These are phyloP conservation scores for Heliconius sara DNA, from an alignment of 2,888 invertebrate species.

Conservation along the genomic window DNA sequence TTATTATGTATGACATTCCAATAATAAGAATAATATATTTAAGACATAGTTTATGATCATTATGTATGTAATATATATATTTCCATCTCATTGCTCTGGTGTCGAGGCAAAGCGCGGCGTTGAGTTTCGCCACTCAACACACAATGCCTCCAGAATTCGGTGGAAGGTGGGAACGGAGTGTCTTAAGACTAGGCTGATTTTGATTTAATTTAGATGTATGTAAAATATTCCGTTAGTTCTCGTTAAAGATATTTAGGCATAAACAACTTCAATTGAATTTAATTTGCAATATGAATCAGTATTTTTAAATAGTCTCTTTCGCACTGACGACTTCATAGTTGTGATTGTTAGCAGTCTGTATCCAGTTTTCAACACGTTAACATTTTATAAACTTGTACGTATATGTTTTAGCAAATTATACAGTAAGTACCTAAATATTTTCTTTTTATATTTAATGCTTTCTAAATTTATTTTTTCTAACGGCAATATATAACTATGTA, in stretches of 20 bases:
- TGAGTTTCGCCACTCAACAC: too few species aligned
- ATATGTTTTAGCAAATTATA: neutral
- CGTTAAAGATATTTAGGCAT: too few species aligned
- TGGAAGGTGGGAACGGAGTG: too few species aligned
- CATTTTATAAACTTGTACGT: constrained; percentile 17
- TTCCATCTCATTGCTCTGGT: too few species aligned
- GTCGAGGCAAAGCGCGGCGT: too few species aligned
- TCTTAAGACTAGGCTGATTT: too few species aligned
- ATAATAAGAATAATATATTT: neutral
- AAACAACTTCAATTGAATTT: neutral
- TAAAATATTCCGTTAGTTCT: too few species aligned
- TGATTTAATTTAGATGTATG: too few species aligned
- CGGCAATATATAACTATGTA: neutral
- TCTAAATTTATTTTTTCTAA: neutral
- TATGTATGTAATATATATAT: neutral
- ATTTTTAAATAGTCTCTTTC: constrained; percentile 24
- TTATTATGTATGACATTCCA: neutral
- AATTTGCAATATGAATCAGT: constrained; percentile 4
- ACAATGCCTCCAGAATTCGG: too few species aligned
- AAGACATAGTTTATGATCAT: neutral
- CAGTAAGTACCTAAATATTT: neutral
- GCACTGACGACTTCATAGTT: neutral
- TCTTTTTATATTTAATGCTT: neutral
- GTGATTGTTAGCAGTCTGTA: constrained; percentile 34
- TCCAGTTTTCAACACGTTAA: constrained; percentile 25